Base-by-base conservation (phyloP, 2,888 invertebrate genomes). In the Eurytoma californica region DNA sequence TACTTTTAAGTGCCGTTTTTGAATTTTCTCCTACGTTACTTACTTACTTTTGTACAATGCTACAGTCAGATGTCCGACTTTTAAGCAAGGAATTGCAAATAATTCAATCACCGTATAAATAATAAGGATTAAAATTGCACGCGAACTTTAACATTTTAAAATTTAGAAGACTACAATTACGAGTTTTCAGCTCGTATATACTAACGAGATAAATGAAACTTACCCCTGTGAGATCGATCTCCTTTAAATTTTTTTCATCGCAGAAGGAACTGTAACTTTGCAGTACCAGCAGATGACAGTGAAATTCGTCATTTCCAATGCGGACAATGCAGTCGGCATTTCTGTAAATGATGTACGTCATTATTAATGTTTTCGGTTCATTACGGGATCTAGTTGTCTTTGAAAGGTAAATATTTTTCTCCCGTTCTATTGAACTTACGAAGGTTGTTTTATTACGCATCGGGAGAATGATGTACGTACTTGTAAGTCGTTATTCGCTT, bases 251-350 rank as follows among this genome's bases (percentile, higher is more conserved):
- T 76, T 86, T 91, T 83, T 86, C 88, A 80, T 94, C 93, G 84
- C 95, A 94, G 83, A 93, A 93, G 39, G 91, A 88, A 0, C 94
- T 94, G 87, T 95, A 95, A 83, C 94, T 92, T 87, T 95, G 94
- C 3, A 95, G 90, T 2, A 95, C 94, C 39, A 95, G 91, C 30
- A 92, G 91, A 86, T 95, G 95, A 86, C 94, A 95, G 82, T 93
- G 92, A 84, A 94, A 94, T 85, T 93, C 93, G 84, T 94, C 93
- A 79, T 92, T 91, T 16, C 92, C 94, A 73, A 95, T 93, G 82
- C 92, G 92, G 5, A 95, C 91, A 70, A 93, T 91, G 66, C 93
- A 93, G 86, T 95, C 95, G 3, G 95, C 93, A 85, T 94, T 94
- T 86, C 94, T 94, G 89, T 28, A 86, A 57, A 72, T 47, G 28